A percentile compares a stretch with the other conserved stretches of the same genome.
phyloP scores from a whole-genome alignment of 2,888 invertebrate genomes.

The Papilio elwesi region DNA sequence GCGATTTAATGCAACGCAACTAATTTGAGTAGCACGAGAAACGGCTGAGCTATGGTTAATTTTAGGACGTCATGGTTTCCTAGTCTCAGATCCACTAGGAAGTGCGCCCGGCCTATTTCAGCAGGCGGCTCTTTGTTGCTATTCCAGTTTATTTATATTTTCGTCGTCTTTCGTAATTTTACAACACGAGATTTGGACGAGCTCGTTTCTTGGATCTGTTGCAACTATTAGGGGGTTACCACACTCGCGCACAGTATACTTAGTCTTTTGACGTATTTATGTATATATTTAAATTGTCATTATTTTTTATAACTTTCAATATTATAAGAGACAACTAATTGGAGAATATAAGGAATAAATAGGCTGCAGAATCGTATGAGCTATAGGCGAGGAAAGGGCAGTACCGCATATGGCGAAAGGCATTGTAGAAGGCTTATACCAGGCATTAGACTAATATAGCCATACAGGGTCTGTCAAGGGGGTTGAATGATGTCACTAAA shows the following conservation, averaged over 20 bases:
- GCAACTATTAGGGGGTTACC: constrained; percentile 57
- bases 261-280: constrained; percentile 15
- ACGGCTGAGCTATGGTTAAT: constrained; percentile 57
- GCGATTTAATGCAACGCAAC: constrained; percentile 20
- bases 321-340: too few relatives aligned
- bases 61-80: constrained; percentile 59
- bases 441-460: too few relatives aligned
- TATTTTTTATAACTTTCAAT: too few relatives aligned
- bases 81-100: constrained; percentile 67
- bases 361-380: too few relatives aligned
- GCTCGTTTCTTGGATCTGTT: constrained; percentile 66
- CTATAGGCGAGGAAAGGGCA: too few relatives aligned
- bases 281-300: constrained; percentile 11
- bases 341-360: too few relatives aligned
- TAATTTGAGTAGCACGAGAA: constrained; percentile 38
- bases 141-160: constrained; percentile 75
- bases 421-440: too few relatives aligned
- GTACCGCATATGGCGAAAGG: too few relatives aligned
- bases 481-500: too few relatives aligned
- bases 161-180: constrained; percentile 80
- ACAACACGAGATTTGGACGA: constrained; percentile 69
- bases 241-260: constrained; percentile 20
- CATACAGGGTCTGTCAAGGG: too few relatives aligned
- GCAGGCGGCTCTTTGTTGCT: constrained; percentile 74
- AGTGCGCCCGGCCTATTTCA: constrained; percentile 74